A percentile compares a stretch with the other conserved stretches of the same genome.
phyloP scores from a whole-genome alignment of 2,113 vertebrate species.

The Phalacrocorax aristotelis region DNA sequence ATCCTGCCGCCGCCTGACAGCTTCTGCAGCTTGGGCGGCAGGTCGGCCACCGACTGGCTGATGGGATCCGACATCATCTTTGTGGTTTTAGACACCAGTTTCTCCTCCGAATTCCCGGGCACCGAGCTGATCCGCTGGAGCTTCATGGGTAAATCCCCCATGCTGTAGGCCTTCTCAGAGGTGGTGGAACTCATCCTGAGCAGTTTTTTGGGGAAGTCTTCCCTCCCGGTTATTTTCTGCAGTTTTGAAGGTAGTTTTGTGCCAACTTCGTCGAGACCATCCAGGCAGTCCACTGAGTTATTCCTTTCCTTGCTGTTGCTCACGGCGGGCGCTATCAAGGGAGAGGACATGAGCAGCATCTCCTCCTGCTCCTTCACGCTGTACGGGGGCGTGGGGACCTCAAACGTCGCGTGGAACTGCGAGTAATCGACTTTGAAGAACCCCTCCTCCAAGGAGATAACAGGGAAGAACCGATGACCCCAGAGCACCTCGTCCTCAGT shows the following conservation, averaged over 20 bases:
- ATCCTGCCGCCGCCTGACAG: constrained; percentile 83
- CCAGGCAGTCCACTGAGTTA: constrained; percentile 92
- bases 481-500: constrained; percentile 98
- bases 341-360: constrained; percentile 93
- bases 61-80: constrained; percentile 91
- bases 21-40: constrained; percentile 97
- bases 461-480: constrained; percentile 97
- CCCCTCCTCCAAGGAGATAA: constrained; percentile 97
- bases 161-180: constrained; percentile 97
- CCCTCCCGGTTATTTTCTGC: constrained; percentile 97
- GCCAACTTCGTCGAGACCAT: constrained; percentile 88
- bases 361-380: constrained; percentile 99
- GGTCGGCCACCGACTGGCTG: constrained; percentile 95
- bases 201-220: constrained; percentile 94
- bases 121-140: constrained; percentile 98
- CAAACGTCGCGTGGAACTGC: constrained; percentile 98
- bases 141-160: constrained; percentile 97
- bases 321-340: constrained; percentile 93
- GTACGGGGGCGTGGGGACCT: constrained; percentile 92
- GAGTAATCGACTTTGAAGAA: constrained; percentile 99
- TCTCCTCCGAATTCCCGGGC: constrained; percentile 94
- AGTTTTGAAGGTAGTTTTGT: constrained; percentile 93
- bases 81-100: constrained; percentile 84
- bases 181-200: constrained; percentile 98
- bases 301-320: constrained; percentile 94